Conservation (phyloP, 35 echinoderm and acorn worm genomes). For the Heliocidaris tuberculata region DNA sequence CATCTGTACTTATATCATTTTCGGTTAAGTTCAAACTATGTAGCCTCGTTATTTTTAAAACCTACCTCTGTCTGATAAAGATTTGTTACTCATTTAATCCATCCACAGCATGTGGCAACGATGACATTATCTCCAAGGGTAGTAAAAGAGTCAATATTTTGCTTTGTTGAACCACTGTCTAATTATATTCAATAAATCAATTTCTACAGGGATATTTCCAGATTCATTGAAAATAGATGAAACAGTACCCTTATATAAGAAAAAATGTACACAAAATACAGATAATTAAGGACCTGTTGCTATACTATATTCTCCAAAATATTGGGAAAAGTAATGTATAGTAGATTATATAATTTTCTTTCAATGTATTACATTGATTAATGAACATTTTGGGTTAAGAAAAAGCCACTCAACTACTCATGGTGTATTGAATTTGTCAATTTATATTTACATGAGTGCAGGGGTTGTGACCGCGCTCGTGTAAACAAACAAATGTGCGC, state of each 20-base stretch:
- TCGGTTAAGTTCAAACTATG: no score
- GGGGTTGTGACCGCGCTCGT: no score
- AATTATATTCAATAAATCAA: not conserved
- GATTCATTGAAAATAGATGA: not conserved
- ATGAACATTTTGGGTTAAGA: not conserved
- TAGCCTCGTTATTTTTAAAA: no score
- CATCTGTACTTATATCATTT: not conserved
- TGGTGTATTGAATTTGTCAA: not conserved
- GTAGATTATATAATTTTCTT: not conserved
- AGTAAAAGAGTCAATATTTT: not conserved
- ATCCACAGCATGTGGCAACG: not conserved
- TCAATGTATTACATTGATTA: not conserved
- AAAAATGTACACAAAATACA: not conserved
- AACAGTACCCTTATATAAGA: not conserved
- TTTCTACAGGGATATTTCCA: not conserved
- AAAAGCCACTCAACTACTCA: not conserved
- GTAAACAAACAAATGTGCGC: no score
- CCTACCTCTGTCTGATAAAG: not conserved
- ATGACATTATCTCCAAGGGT: not conserved
- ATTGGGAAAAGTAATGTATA: not conserved
- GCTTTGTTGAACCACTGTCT: not conserved
- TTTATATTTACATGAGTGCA: no score
- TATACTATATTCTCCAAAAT: not conserved
- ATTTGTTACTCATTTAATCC: not conserved
- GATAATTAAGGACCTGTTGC: not conserved